A percentile compares a stretch with the other conserved stretches of the same genome.
Conservation (phyloP, 2,888 invertebrate genomes). For the Platycheirus albimanus region DNA sequence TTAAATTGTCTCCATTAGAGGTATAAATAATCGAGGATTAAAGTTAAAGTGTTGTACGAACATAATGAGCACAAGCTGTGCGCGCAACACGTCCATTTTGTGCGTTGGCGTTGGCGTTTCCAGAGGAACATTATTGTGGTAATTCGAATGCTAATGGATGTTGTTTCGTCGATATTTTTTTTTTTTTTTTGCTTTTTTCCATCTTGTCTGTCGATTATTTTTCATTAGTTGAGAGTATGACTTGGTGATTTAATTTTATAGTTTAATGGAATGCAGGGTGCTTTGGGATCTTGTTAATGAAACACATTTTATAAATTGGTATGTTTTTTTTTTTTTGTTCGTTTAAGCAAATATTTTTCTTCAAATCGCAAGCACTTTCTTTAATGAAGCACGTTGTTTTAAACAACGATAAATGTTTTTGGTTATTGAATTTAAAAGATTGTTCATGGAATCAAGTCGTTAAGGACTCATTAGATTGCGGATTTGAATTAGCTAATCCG, state of each 20-base stretch:
- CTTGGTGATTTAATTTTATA: conserved; percentile 38
- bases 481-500: not conserved
- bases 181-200: no score
- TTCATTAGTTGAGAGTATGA: conserved; percentile 44
- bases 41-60: conserved; percentile 46
- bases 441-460: conserved; percentile 27
- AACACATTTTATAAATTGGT: not conserved
- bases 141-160: conserved; percentile 55
- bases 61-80: conserved; percentile 27
- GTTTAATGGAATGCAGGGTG: conserved; percentile 6
- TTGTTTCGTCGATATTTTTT: conserved; percentile 7
- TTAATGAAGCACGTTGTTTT: conserved; percentile 42
- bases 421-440: conserved; percentile 23
- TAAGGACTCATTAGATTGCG: conserved; percentile 25
- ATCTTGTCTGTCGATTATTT: conserved; percentile 14
- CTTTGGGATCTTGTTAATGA: not conserved
- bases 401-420: not conserved
- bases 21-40: conserved; percentile 65
- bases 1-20: conserved; percentile 65
- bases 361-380: conserved; percentile 22
- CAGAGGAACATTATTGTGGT: conserved; percentile 17
- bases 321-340: not conserved
- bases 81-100: not conserved
- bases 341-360: not conserved
- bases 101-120: conserved; percentile 51